A percentile compares a stretch with the other conserved stretches of the same genome.
phyloP scores from a whole-genome alignment of 2,888 invertebrate species.

The Phytoseiulus persimilis region DNA sequence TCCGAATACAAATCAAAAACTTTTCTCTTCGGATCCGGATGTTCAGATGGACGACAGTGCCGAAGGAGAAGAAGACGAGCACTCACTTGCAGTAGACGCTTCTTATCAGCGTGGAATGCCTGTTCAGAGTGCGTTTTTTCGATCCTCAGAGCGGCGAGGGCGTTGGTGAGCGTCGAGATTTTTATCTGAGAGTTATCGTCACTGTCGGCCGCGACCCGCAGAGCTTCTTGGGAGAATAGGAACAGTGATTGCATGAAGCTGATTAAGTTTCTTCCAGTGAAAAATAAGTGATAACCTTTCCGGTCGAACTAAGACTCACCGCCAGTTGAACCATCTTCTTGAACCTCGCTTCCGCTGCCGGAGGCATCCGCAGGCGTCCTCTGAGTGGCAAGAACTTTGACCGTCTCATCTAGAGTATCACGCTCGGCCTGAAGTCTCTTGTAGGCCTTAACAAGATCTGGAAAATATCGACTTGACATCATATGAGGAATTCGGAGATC shows the following conservation, averaged over 20 bases:
- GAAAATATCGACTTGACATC: background rate
- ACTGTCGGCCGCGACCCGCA: background rate
- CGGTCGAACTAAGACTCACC: background rate
- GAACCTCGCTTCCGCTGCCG: background rate
- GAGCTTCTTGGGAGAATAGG: background rate
- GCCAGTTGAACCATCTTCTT: background rate
- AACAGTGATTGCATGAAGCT: too few relatives aligned
- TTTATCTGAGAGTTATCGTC: background rate
- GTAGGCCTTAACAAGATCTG: slow-evolving; percentile 21
- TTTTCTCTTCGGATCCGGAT: too few relatives aligned
- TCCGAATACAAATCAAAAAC: background rate
- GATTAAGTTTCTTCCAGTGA: too few relatives aligned
- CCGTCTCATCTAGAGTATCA: slow-evolving; percentile 22
- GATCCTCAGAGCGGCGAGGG: slow-evolving; percentile 15
- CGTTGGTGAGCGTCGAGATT: slow-evolving; percentile 7
- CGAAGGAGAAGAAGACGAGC: too few relatives aligned
- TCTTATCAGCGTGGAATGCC: slow-evolving; percentile 32
- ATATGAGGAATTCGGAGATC: background rate
- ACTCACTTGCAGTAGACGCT: background rate
- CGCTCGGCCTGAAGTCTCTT: slow-evolving; percentile 24
- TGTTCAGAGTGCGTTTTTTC: slow-evolving; percentile 35
- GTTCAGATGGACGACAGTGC: too few relatives aligned
- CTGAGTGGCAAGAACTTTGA: slow-evolving; percentile 10
- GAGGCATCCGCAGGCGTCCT: background rate
- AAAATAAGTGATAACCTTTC: too few relatives aligned